Conservation (phyloP, 2,113 vertebrate species). For the chimpanzee (Pan troglodytes) region NHGRI_mPanTro3-v2.1_pri NC_072407.2:43800001-43800500, state of each 20-base stretch:
- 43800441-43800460: background rate
- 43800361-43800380: background rate
- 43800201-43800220: conserved; percentile 31
- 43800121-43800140: conserved; percentile 60
- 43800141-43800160: background rate
- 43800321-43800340: background rate
- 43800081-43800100: conserved; percentile 66
- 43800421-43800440: background rate
- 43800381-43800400: background rate
- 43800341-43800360: background rate
- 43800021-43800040: conserved; percentile 41
- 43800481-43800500: background rate
- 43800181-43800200: conserved; percentile 50
- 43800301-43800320: background rate
- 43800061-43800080: conserved; percentile 69
- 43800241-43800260: background rate
- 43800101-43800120: conserved; percentile 70
- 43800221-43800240: conserved; percentile 48
- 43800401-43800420: background rate
- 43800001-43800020: conserved; percentile 69
- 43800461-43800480: background rate
- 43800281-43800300: background rate
- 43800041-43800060: conserved; percentile 68
- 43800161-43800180: conserved; percentile 19
- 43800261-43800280: background rate